A percentile compares a stretch with the other conserved stretches of the same genome.
Evolutionary conservation across 2,888 invertebrate genomes (phyloP).

Genomic region (Ditula angustiorana): DNA sequence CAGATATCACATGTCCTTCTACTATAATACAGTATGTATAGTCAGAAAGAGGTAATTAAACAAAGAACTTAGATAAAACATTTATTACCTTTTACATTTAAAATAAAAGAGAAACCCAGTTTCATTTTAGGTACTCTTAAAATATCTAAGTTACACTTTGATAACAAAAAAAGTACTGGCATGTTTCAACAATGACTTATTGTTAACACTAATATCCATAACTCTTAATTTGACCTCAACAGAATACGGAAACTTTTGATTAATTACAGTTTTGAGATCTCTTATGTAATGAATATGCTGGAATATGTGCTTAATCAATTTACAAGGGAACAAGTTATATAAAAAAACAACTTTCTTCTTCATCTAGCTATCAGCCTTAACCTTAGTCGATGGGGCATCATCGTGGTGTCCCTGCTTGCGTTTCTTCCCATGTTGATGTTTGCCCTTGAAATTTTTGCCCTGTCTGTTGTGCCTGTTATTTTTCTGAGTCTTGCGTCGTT

Average conservation of each 20-base stretch:
- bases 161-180: conserved; percentile 21
- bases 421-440: conserved; percentile 60
- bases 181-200: conserved; percentile 7
- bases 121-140: conserved; percentile 28
- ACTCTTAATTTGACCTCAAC: conserved; percentile 9
- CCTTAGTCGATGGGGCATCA: conserved; percentile 63
- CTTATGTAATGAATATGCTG: background rate
- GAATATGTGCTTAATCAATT: conserved; percentile 5
- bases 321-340: background rate
- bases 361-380: conserved; percentile 61
- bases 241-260: background rate
- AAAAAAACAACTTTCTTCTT: background rate
- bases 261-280: conserved; percentile 11
- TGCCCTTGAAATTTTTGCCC: conserved; percentile 63
- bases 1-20: no score
- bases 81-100: conserved; percentile 23
- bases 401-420: conserved; percentile 62
- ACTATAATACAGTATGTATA: no score
- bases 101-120: conserved; percentile 33
- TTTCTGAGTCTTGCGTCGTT: conserved; percentile 81
- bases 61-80: conserved; percentile 1
- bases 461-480: conserved; percentile 63
- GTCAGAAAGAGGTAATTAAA: conserved; percentile 4
- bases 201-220: background rate
- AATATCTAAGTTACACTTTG: conserved; percentile 6